Evolutionary conservation across 2,113 vertebrate genomes (phyloP), one percentile per base, ranked within the genome.

Genomic region (Clarias gariepinus): DNA sequence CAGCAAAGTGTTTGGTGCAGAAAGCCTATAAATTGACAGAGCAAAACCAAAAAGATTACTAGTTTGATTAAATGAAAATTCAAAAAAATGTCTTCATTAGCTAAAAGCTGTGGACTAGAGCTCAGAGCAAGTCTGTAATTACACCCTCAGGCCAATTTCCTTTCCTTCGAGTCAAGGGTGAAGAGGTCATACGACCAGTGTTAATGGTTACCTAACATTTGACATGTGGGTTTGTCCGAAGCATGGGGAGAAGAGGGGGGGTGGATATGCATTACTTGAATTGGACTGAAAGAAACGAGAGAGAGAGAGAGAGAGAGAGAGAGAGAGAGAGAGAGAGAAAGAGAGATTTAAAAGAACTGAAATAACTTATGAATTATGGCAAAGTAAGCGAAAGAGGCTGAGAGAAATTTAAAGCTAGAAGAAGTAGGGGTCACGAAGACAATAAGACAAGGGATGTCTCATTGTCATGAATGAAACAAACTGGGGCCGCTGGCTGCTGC

Each of bases 121-220:
- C 60, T 71, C 60, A 47, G 52, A n/a, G 53, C 16, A 57, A 60
- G 47, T 86, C 74, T 91, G 89, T 86, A 68, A 47, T 85, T 77
- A 87, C 82, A 86, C 87, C 83, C 84, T 87, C 47, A 47, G 60
- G 89, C 85, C 88, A 83, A 76, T 87, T 89, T 92, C 90, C 89
- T 87, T 87, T 88, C 82, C 82, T 64, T 57, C 60, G 89, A 90
- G 80, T 63, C 79, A 18, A n/a, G 30, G 91, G 94, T 92, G 83
- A 86, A 92, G 89, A 92, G 94, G 94, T 91, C 93, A 92, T 84
- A 86, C 77, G 87, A 85, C 77, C 89, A 90, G 88, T 77, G 4
- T 88, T 92, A 93, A 94, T 92, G 87, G 89, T 91, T 94, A 91
- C 89, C 90, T 90, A 93, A 94, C 93, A 94, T 92, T 91, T 93